These are phyloP conservation scores for Taurulus bubalis DNA, from an alignment of 2,113 vertebrate species.

Conservation along the genomic window DNA sequence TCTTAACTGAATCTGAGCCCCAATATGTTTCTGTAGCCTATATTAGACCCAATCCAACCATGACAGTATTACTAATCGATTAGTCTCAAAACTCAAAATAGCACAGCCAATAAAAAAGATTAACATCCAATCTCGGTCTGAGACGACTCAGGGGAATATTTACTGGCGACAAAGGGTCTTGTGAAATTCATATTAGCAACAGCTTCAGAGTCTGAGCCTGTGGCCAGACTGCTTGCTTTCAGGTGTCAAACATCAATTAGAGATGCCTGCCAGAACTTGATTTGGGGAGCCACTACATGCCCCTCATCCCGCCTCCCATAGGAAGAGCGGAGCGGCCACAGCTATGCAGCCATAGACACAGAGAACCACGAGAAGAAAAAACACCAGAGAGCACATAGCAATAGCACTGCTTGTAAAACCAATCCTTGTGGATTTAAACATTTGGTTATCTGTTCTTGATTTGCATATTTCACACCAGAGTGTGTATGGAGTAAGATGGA, in stretches of 20 bases:
- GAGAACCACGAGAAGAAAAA: constrained; percentile 6
- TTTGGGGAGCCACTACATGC: constrained; percentile 41
- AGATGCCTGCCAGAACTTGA: constrained; percentile 46
- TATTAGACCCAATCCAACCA: constrained; percentile 17
- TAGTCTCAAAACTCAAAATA: constrained; percentile 12
- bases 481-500: constrained; percentile 10
- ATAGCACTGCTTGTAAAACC: neutral
- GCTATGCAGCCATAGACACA: constrained; percentile 28
- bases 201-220: constrained; percentile 14
- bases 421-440: constrained; percentile 35
- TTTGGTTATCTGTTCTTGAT: constrained; percentile 54
- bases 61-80: constrained; percentile 18
- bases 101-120: constrained; percentile 7
- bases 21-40: constrained; percentile 1
- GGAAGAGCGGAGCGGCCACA: constrained; percentile 12
- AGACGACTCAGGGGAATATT: constrained; percentile 21
- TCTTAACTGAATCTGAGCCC: constrained; percentile 11
- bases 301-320: constrained; percentile 32
- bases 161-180: constrained; percentile 19
- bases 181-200: constrained; percentile 38
- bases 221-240: constrained; percentile 5
- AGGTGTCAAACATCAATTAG: constrained; percentile 33
- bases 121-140: neutral
- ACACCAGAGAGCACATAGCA: constrained; percentile 24
- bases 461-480: constrained; percentile 58